Conservation (phyloP, 2,888 invertebrate species). For the Lingula anatina region DNA sequence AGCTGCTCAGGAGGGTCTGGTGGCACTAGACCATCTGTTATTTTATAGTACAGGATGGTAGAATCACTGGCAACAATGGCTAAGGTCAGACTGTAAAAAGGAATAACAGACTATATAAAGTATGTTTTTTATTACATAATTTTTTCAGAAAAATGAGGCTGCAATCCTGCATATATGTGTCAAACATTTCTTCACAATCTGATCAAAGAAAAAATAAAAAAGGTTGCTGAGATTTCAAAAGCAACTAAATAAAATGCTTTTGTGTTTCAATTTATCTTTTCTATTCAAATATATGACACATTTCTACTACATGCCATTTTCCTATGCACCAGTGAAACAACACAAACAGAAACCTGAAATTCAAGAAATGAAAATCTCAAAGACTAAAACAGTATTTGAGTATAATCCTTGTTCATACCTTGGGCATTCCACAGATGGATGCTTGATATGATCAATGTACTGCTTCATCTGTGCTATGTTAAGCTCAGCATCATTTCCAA, state of each 20-base stretch:
- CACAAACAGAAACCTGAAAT: too few species aligned
- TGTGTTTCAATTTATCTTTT: too few species aligned
- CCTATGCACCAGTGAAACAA: too few species aligned
- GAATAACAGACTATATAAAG: conserved; percentile 1
- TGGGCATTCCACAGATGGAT: too few species aligned
- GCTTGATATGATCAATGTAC: conserved; percentile 11
- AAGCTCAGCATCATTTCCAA: conserved; percentile 13
- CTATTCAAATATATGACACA: too few species aligned
- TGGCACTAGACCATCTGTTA: conserved; percentile 21
- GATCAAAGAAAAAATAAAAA: too few species aligned
- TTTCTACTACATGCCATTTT: too few species aligned
- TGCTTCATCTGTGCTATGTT: conserved; percentile 17
- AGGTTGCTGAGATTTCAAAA: too few species aligned
- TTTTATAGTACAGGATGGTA: conserved; percentile 24
- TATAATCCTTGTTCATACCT: too few species aligned
- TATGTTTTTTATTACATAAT: conserved; percentile 8
- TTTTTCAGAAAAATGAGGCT: conserved; percentile 2
- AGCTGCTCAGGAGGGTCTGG: conserved; percentile 24
- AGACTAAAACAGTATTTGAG: too few species aligned
- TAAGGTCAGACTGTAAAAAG: conserved; percentile 21
- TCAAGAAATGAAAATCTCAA: too few species aligned
- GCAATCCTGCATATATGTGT: not conserved
- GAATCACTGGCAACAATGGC: conserved; percentile 24
- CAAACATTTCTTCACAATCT: conserved; percentile 5
- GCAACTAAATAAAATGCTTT: too few species aligned